Evolutionary conservation across 2,888 invertebrate genomes (phyloP), one percentile per base, ranked within the genome.

Genomic region (Cistogaster globosa): DNA sequence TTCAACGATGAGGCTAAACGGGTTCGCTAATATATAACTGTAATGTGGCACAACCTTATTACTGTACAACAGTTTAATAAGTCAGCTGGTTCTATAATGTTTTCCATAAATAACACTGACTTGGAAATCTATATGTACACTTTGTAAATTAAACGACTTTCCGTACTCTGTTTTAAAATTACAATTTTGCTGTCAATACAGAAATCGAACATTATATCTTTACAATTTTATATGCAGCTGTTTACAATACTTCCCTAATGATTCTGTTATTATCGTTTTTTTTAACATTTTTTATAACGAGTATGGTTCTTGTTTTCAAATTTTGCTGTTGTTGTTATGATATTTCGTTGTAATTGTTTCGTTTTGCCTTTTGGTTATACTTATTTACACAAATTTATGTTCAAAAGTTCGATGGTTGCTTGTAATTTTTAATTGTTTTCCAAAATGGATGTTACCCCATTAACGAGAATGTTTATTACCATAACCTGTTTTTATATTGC

Each of bases 351-450:
- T 63, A 58, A 65, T 63, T 76, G 57, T 65, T 57, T 32, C 58
- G n/a, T 71, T 81, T 75, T 63, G 75, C 63, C 69, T 75, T 69
- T 62, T 69, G 63, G 69, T 38, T 51, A 67, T 80, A 62, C 14
- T 48, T 16, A 48, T 81, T 75, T 62, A 22, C 32, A 55, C 11
- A 79, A 81, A 75, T 81, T 55, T 81, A 75, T 74, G 67, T 68
- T 53, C 11, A 55, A 68, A 69, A 68, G 75, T 81, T 81, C 75
- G 81, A 62, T 68, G 81, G 75, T 48, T 81, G 63, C 63, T 48
- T 76, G 48, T 69, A 38, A 76, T 60, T 81, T 75, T 69, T 75
- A 82, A 69, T 76, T 75, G 68, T 81, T 81, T 60, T 51, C 26
- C n/a, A 14, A 69, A 76, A 58, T 62, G 57, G 1, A 36, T 69